These are phyloP conservation scores for Dolomedes plantarius DNA, from an alignment of 2,888 invertebrate species.

Conservation along the genomic window DNA sequence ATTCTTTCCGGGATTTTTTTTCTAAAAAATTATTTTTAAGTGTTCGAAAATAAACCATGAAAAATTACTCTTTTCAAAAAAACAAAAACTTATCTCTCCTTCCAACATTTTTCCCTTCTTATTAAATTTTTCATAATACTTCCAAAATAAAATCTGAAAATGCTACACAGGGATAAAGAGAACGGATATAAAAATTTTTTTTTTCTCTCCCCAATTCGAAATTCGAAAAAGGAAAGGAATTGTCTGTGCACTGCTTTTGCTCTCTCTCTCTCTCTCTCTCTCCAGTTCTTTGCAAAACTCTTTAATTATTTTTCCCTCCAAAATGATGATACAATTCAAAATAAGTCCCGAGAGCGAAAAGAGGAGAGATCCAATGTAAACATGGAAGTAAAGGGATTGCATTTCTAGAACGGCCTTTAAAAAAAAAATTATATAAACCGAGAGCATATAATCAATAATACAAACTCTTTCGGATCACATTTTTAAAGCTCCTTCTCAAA, in stretches of 20 bases:
- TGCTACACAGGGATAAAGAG: neutral
- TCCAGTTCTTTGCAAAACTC: too few relatives aligned
- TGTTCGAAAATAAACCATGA: neutral
- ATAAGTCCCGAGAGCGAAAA: neutral
- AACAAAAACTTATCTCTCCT: neutral
- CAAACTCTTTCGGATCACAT: too few relatives aligned
- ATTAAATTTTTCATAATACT: conserved; percentile 4
- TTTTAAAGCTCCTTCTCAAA: too few relatives aligned
- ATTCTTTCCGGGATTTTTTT: too few relatives aligned
- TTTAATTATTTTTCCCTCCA: neutral
- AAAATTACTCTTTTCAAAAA: neutral
- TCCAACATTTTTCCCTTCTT: neutral
- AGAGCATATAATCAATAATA: too few relatives aligned
- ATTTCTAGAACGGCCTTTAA: neutral
- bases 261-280: too few relatives aligned
- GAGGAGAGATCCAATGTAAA: conserved; percentile 10
- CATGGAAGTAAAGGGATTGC: neutral
- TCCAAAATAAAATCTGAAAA: neutral
- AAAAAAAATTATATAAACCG: too few relatives aligned
- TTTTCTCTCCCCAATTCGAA: neutral
- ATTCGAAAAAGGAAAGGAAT: neutral
- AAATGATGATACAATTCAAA: neutral
- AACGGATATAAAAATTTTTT: neutral
- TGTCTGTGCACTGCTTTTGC: neutral
- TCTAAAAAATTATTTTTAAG: too few relatives aligned